A percentile compares a stretch with the other conserved stretches of the same genome.
Conservation (phyloP, 2,113 vertebrate genomes). For the Caretta caretta region DNA sequence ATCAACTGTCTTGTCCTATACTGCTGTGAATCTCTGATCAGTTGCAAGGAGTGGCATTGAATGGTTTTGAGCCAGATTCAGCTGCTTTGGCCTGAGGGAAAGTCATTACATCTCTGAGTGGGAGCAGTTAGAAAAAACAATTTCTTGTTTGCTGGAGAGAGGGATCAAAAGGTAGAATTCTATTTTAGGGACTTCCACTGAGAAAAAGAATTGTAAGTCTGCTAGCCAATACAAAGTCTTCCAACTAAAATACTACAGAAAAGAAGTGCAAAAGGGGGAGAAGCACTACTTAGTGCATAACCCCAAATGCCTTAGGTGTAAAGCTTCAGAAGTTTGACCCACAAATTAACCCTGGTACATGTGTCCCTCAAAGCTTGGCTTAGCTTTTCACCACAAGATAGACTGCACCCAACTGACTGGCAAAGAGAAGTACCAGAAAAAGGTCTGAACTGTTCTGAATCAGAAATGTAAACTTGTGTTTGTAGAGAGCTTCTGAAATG, state of each 20-base stretch:
- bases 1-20: too few species aligned
- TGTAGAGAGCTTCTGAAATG: neutral
- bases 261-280: fast-evolving
- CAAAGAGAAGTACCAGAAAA: neutral
- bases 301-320: neutral
- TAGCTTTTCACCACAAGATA: neutral
- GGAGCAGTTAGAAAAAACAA: neutral
- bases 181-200: neutral
- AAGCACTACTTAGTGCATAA: neutral
- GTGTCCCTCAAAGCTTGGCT: neutral
- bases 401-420: neutral
- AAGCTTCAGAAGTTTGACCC: neutral
- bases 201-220: neutral
- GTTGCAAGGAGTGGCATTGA: too few species aligned
- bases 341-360: fast-evolving
- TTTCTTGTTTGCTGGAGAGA: neutral
- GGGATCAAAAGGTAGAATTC: neutral
- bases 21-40: too few species aligned
- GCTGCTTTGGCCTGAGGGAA: neutral
- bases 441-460: neutral
- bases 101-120: neutral
- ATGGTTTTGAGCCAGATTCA: too few species aligned
- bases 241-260: neutral
- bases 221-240: neutral
- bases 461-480: neutral